Percentiles rank a stretch among this genome's conserved stretches.
phyloP scores from a whole-genome alignment of 2,888 invertebrate species.

The Plusia festucae region DNA sequence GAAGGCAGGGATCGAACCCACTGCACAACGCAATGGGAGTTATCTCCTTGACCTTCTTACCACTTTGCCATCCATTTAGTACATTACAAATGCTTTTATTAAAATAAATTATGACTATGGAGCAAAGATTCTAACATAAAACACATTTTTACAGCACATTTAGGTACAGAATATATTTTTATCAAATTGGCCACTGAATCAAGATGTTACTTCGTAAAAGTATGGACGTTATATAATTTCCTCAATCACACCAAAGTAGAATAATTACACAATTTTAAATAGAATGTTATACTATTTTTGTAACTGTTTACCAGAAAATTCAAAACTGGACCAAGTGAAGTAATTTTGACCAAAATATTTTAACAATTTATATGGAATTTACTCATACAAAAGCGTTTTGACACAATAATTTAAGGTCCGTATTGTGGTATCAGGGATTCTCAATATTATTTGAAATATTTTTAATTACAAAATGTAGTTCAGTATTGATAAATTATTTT shows the following conservation, averaged over 20 bases:
- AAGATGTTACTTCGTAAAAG: conserved; percentile 17
- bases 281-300: not conserved
- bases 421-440: too few relatives aligned
- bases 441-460: too few relatives aligned
- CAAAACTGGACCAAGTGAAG: too few relatives aligned
- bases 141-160: conserved; percentile 5
- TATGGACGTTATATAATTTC: conserved; percentile 11
- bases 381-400: too few relatives aligned
- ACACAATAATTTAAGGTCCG: too few relatives aligned
- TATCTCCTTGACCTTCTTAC: not conserved
- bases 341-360: too few relatives aligned
- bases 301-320: too few relatives aligned
- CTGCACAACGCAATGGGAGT: too few relatives aligned
- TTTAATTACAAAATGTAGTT: too few relatives aligned
- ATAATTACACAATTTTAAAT: conserved; percentile 16
- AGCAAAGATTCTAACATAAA: not conserved
- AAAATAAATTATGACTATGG: not conserved
- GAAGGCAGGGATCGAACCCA: too few relatives aligned
- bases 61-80: not conserved
- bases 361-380: too few relatives aligned
- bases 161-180: conserved; percentile 12
- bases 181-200: conserved; percentile 18
- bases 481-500: too few relatives aligned
- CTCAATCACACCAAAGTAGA: conserved; percentile 36
- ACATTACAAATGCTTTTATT: not conserved